A percentile compares a stretch with the other conserved stretches of the same genome.
Evolutionary conservation across 2,888 invertebrate species (phyloP).

Genomic region (Eupithecia vulgata): DNA sequence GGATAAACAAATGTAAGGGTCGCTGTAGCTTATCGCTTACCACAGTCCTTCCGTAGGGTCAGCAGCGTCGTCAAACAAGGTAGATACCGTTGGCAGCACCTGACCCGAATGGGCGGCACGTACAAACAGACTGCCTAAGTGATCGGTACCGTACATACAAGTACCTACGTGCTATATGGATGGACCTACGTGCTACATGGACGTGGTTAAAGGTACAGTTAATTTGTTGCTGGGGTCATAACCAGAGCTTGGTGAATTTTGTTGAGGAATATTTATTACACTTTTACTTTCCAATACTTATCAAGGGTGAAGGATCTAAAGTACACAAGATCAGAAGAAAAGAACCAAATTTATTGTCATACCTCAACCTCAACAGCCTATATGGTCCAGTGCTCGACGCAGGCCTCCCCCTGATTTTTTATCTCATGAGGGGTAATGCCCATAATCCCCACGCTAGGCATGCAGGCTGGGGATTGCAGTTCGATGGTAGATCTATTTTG

Average conservation of each 20-base stretch:
- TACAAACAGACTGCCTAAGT: slow-evolving; percentile 76
- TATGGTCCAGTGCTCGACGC: too few species aligned
- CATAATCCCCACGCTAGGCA: too few species aligned
- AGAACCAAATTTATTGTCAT: too few species aligned
- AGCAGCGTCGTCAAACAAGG: slow-evolving; percentile 76
- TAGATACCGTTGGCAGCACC: slow-evolving; percentile 80
- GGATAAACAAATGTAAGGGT: too few species aligned
- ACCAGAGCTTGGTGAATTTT: neutral
- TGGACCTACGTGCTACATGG: slow-evolving; percentile 51
- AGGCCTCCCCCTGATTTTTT: too few species aligned
- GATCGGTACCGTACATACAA: slow-evolving; percentile 67
- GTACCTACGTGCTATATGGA: slow-evolving; percentile 62
- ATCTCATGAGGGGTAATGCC: too few species aligned
- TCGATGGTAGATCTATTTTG: too few species aligned
- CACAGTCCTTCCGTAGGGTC: slow-evolving; percentile 63
- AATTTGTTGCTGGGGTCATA: neutral
- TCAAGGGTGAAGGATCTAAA: neutral
- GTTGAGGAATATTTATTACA: neutral
- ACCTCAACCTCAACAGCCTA: too few species aligned
- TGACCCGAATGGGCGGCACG: slow-evolving; percentile 76
- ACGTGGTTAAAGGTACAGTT: neutral
- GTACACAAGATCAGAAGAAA: too few species aligned
- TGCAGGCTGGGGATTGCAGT: too few species aligned
- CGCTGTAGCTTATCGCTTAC: slow-evolving; percentile 39
- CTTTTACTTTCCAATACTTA: neutral